These are phyloP conservation scores for Glareola pratincola DNA, from an alignment of 2,113 vertebrate species.

Conservation along the genomic window DNA sequence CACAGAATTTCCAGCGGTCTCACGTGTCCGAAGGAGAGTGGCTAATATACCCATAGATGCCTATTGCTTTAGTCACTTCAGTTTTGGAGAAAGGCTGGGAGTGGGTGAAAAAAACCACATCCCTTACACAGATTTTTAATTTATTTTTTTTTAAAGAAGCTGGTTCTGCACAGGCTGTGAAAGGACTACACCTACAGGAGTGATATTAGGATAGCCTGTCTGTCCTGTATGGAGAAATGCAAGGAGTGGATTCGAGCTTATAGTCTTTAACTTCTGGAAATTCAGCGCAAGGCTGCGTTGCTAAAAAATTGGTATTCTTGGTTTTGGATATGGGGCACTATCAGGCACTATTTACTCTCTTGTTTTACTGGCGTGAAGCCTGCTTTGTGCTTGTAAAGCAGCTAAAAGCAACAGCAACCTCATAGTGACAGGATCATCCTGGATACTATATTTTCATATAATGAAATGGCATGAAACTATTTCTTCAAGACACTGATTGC, in stretches of 20 bases:
- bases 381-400: background rate
- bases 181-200: background rate
- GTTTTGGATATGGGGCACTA: background rate
- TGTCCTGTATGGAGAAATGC: background rate
- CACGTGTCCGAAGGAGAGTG: conserved; percentile 1
- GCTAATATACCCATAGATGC: conserved; percentile 13
- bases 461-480: background rate
- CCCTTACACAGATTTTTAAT: background rate
- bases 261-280: background rate
- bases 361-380: background rate
- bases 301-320: background rate
- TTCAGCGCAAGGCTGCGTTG: background rate
- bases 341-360: background rate
- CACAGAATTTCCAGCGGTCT: conserved; percentile 41
- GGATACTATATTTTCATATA: background rate
- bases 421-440: background rate
- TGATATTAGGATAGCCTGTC: rapidly evolving
- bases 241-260: background rate
- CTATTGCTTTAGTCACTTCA: conserved; percentile 42
- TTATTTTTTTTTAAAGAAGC: background rate
- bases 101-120: background rate
- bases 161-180: rapidly evolving
- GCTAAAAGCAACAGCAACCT: background rate
- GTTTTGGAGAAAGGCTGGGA: background rate
- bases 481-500: background rate